Base-by-base conservation (phyloP, 2,113 vertebrate species). In the Solea solea region DNA sequence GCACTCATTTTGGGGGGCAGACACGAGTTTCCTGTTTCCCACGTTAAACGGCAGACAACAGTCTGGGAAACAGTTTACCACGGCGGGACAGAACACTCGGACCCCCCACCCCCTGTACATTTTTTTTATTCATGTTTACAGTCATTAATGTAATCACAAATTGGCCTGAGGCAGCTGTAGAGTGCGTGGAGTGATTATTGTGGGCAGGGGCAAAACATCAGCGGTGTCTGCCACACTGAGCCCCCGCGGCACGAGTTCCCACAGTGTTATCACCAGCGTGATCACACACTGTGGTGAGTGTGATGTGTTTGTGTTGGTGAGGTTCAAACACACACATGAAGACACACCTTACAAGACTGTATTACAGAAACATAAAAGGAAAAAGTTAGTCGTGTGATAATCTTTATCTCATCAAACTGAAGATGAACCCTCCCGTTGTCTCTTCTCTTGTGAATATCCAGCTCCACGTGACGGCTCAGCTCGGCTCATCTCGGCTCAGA, bases 21-120 rank as follows among this genome's bases (percentile, higher is more conserved):
- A 88, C 79, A 5, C 49, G 16, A 25, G 69, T 64, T 92, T 91
- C 87, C 89, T 91, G 89, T 89, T 90, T 86, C 87, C 85, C 88
- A 86, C 62, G 46, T 84, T 72, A 10, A 69, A 82, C 9, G 28
- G 45, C 39, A 78, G 61, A 81, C 49, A 9, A 48, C 8, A 28
- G 70, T 72, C 84, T 87, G 87, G 73, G 83, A 89, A 86, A 69
- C 56, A 69, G 54, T 65, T 53, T 40, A 13, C 55, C 16, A 41
- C 4, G 14, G 70, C 41, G 61, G 63, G 62, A 57, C 34, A 48
- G n/a, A 34, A 34, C 34, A 34, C 34, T 45, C 48, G 59, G 44
- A 56, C 40, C 65, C 59, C 11, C 15, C 51, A 74, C 54, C 76
- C 14, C n/a, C 48, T 7, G 48, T 64, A 8, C 80, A 67, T 80